Percentiles rank a stretch among this genome's conserved stretches.
phyloP scores from a whole-genome alignment of 2,888 invertebrate genomes.

The Alcis repandata region DNA sequence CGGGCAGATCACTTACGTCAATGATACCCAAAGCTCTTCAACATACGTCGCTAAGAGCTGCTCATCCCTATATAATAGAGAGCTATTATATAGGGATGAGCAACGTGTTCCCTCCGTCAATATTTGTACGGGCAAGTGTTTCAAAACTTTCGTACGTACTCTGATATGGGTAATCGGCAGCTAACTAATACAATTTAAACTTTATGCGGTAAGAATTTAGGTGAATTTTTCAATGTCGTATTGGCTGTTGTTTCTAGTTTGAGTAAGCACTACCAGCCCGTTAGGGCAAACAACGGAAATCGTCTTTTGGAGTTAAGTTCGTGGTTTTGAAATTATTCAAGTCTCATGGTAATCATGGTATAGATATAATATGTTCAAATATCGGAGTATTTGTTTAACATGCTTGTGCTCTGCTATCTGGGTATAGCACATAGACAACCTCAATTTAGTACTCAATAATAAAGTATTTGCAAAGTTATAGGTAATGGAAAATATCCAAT shows the following conservation, averaged over 20 bases:
- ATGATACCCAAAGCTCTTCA: constrained; percentile 4
- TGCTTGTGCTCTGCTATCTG: too few relatives aligned
- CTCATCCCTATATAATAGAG: too few relatives aligned
- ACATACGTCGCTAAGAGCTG: constrained; percentile 13
- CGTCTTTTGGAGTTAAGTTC: constrained; percentile 35
- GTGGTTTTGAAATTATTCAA: background rate
- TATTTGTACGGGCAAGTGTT: constrained; percentile 63
- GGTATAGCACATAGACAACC: too few relatives aligned
- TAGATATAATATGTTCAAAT: too few relatives aligned
- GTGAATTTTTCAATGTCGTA: constrained; percentile 11
- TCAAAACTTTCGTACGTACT: constrained; percentile 50
- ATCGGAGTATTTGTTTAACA: too few relatives aligned
- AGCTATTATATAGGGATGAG: constrained; percentile 29
- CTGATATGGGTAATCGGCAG: constrained; percentile 26
- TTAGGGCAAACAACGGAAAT: constrained; percentile 61
- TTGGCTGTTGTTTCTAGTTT: constrained; percentile 34
- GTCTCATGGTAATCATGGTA: background rate
- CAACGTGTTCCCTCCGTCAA: constrained; percentile 51
- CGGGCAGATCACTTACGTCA: background rate
- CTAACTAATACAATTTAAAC: constrained; percentile 28
- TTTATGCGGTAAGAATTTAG: constrained; percentile 19
- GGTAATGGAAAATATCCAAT: constrained; percentile 5
- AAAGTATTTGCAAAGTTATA: background rate
- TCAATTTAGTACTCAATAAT: too few relatives aligned
- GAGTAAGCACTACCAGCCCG: constrained; percentile 53